These are phyloP conservation scores for Hydrolagus affinis DNA, from an alignment of 2,113 vertebrate genomes.

Conservation along the genomic window DNA sequence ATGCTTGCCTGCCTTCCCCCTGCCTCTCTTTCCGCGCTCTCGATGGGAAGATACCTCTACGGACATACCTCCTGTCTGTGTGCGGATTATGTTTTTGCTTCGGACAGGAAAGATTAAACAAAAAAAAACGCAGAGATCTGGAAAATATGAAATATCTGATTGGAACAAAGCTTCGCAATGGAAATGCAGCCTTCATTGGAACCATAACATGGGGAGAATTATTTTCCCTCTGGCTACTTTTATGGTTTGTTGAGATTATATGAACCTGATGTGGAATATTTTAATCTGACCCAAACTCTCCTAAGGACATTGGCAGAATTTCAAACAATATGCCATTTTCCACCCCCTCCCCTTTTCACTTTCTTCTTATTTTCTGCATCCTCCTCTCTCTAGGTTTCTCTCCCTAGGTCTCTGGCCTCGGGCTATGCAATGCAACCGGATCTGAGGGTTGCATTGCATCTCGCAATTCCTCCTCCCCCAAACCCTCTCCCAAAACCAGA, in stretches of 20 bases:
- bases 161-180: neutral
- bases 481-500: too few relatives aligned
- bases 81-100: neutral
- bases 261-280: slow-evolving; percentile 16
- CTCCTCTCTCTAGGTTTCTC: neutral
- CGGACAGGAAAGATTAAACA: neutral
- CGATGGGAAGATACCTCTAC: too few relatives aligned
- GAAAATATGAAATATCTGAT: neutral
- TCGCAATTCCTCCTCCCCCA: too few relatives aligned
- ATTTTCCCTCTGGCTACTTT: slow-evolving; percentile 8
- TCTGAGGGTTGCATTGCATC: too few relatives aligned
- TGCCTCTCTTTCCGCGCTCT: too few relatives aligned
- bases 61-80: neutral
- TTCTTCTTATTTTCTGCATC: neutral
- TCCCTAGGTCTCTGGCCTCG: too few relatives aligned
- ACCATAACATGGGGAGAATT: neutral
- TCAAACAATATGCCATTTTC: neutral
- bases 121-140: neutral
- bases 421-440: too few relatives aligned
- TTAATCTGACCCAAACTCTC: slow-evolving; percentile 8
- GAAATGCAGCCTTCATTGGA: neutral
- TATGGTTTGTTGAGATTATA: slow-evolving; percentile 8
- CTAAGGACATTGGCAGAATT: neutral
- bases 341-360: neutral
- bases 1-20: too few relatives aligned